A percentile compares a stretch with the other conserved stretches of the same genome.
These are phyloP conservation scores for Artibeus lituratus DNA, from an alignment of 2,797 vertebrate genomes.

Conservation along the genomic window DNA sequence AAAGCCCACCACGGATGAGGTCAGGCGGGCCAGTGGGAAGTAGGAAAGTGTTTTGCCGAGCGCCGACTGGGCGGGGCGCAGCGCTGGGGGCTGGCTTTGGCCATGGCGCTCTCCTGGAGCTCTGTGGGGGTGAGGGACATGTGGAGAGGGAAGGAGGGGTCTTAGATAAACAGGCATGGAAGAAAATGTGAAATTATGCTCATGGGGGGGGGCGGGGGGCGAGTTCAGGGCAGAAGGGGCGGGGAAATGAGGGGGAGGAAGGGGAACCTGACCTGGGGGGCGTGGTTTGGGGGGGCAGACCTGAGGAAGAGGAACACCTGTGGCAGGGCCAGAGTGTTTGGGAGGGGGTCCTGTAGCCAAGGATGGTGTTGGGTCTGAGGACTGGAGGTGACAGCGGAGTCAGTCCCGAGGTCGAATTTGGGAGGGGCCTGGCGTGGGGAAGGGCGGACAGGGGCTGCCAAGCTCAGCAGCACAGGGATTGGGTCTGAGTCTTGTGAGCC, in stretches of 20 bases:
- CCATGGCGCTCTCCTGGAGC: background rate
- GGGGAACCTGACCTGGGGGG: background rate
- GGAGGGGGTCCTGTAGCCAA: background rate
- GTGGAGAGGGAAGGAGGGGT: background rate
- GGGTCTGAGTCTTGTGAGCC: background rate
- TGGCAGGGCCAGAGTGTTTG: background rate
- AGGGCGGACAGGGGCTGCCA: background rate
- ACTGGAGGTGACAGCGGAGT: background rate
- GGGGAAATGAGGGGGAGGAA: background rate
- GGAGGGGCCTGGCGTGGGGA: background rate
- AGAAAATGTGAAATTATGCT: background rate
- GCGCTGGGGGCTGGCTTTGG: background rate
- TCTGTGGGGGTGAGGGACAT: fast-evolving
- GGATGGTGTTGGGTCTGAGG: background rate
- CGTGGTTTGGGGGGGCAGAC: background rate
- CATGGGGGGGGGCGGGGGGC: background rate
- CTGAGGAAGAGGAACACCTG: background rate
- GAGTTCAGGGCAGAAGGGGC: background rate
- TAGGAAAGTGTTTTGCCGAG: background rate
- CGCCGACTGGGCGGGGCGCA: background rate
- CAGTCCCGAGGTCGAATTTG: background rate
- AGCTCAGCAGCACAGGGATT: background rate
- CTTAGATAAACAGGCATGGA: background rate
- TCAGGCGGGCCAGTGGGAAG: conserved; percentile 49
- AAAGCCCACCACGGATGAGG: conserved; percentile 91